Conservation (phyloP, 2,113 vertebrate species). For the Bubalus kerabau region DNA sequence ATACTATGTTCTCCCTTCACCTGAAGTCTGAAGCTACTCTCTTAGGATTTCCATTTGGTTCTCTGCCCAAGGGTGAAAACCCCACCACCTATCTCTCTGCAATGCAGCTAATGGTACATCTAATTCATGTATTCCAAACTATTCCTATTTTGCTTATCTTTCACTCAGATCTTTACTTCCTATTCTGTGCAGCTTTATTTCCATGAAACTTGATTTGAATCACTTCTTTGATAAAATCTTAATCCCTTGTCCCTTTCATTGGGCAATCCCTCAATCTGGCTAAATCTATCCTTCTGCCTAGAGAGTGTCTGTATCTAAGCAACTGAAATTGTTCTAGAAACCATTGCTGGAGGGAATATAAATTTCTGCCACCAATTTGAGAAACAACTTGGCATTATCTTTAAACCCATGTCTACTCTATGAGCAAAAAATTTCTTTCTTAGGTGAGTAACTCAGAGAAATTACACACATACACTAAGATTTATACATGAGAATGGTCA, state of each 20-base stretch:
- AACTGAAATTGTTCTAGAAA: slow-evolving; percentile 39
- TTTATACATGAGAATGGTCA: not conserved
- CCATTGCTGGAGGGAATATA: not conserved
- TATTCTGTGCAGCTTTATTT: not conserved
- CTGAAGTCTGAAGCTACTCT: not conserved
- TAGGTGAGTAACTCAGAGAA: slow-evolving; percentile 41
- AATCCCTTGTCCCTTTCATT: not conserved
- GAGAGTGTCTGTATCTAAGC: slow-evolving; percentile 24
- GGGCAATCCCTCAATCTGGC: not conserved
- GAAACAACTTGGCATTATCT: slow-evolving; percentile 43
- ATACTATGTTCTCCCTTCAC: not conserved
- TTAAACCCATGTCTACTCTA: slow-evolving; percentile 25
- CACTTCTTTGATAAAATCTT: not conserved
- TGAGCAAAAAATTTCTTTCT: slow-evolving; percentile 35
- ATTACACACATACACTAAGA: slow-evolving; percentile 18
- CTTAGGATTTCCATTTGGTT: not conserved
- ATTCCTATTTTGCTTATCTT: not conserved
- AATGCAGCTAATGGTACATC: not conserved
- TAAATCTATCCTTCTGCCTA: not conserved
- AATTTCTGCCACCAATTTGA: slow-evolving; percentile 37
- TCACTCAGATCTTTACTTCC: not conserved
- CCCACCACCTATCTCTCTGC: not conserved
- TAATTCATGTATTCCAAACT: not conserved
- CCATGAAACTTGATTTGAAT: not conserved
- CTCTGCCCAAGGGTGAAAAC: not conserved